phyloP scores from a whole-genome alignment of 1,140 invertebrate species.

The Cydia strobilella region DNA sequence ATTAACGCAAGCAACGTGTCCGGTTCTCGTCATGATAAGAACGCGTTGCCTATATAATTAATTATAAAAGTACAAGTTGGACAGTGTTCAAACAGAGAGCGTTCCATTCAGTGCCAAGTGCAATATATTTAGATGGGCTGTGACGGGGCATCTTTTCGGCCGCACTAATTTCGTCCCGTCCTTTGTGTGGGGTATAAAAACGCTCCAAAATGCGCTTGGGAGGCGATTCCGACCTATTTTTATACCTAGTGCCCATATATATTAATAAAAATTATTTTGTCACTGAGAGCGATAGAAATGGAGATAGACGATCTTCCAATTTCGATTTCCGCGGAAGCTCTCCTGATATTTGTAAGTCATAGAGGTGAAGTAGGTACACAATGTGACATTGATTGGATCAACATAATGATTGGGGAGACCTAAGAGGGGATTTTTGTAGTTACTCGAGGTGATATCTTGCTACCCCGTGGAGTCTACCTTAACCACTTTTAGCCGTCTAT shows the following conservation, averaged over 20 bases:
- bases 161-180: conserved; percentile 48
- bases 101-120: conserved; percentile 68
- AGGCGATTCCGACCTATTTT: background rate
- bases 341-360: too few relatives aligned
- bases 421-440: too few relatives aligned
- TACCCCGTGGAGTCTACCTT: too few relatives aligned
- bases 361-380: too few relatives aligned
- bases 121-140: conserved; percentile 69
- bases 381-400: too few relatives aligned
- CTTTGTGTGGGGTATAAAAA: conserved; percentile 41
- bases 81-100: conserved; percentile 68
- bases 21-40: conserved; percentile 31
- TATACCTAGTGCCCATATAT: background rate
- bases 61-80: conserved; percentile 53
- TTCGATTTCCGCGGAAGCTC: too few relatives aligned
- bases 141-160: conserved; percentile 58
- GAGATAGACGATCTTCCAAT: too few relatives aligned
- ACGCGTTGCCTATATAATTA: conserved; percentile 23
- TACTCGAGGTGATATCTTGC: too few relatives aligned
- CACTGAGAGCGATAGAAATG: too few relatives aligned
- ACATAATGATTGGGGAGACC: too few relatives aligned
- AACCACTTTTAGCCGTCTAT: too few relatives aligned
- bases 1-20: background rate
- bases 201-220: background rate
- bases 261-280: too few relatives aligned